Evolutionary conservation across 2,797 vertebrate species (phyloP).

Genomic region (Taeniopygia guttata): DNA sequence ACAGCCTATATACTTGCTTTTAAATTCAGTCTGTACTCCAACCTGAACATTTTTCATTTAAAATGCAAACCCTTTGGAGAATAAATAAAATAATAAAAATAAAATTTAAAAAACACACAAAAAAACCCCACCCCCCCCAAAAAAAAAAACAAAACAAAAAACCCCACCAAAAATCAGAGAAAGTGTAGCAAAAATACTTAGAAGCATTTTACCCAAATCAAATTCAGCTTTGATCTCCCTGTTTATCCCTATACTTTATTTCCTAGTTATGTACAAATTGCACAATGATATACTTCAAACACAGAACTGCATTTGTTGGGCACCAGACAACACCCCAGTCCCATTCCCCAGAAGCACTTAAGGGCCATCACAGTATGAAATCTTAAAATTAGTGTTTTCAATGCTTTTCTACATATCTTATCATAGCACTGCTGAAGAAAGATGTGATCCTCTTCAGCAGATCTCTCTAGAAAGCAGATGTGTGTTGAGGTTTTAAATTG

Average conservation of each 20-base stretch:
- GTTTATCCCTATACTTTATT: background rate
- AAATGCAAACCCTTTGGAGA: background rate
- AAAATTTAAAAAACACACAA: background rate
- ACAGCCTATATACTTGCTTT: background rate
- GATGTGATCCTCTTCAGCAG: background rate
- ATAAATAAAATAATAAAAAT: background rate
- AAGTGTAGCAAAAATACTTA: background rate
- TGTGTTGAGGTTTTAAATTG: background rate
- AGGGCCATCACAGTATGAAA: background rate
- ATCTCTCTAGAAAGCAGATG: background rate
- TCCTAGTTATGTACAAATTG: background rate
- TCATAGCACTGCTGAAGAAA: background rate
- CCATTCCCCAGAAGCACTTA: background rate
- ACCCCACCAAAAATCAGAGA: fast-evolving
- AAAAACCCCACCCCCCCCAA: background rate
- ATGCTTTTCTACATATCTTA: background rate
- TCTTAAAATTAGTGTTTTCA: background rate
- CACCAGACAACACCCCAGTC: background rate
- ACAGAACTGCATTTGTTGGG: background rate
- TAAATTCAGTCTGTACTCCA: background rate
- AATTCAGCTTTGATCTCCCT: background rate
- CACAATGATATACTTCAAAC: fast-evolving
- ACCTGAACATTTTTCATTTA: background rate
- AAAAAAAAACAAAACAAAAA: background rate
- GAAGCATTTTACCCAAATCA: background rate